A percentile compares a stretch with the other conserved stretches of the same genome.
Evolutionary conservation across 2,113 vertebrate species (phyloP).

Genomic region (Cercopithecus mona): DNA sequence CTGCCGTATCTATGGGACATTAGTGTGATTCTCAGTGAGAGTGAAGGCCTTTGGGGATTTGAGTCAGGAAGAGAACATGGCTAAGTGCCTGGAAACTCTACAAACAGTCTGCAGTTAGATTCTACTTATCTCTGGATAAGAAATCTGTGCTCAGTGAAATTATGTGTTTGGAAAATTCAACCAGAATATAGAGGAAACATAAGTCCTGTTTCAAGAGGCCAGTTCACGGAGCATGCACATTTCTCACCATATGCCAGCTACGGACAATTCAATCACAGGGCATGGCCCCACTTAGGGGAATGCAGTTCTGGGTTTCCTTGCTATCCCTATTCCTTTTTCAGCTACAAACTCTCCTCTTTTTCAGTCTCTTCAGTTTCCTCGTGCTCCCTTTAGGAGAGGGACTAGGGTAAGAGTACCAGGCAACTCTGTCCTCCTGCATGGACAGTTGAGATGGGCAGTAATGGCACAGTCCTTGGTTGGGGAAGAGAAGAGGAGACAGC

Average conservation of each 20-base stretch:
- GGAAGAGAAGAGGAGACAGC: not conserved
- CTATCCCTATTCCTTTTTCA: not conserved
- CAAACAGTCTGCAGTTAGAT: not conserved
- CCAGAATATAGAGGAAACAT: not conserved
- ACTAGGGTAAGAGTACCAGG: not conserved
- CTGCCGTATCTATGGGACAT: not conserved
- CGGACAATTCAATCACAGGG: not conserved
- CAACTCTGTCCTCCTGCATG: not conserved
- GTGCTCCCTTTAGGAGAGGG: not conserved
- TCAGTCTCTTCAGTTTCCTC: not conserved
- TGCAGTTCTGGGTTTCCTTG: not conserved
- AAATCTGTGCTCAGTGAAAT: not conserved
- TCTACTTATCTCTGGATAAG: not conserved
- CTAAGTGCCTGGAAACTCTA: not conserved
- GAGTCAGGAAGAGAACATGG: not conserved
- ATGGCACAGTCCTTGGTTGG: not conserved
- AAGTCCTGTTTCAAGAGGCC: not conserved
- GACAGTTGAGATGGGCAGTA: rapidly evolving
- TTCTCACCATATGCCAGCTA: not conserved
- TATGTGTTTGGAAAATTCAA: not conserved
- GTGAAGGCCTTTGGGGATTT: not conserved
- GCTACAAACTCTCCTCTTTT: not conserved
- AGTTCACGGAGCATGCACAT: not conserved
- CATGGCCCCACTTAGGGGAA: not conserved
- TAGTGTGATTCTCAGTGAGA: not conserved